Conservation (phyloP, 2,888 invertebrate genomes). For the Clostera curtula region DNA sequence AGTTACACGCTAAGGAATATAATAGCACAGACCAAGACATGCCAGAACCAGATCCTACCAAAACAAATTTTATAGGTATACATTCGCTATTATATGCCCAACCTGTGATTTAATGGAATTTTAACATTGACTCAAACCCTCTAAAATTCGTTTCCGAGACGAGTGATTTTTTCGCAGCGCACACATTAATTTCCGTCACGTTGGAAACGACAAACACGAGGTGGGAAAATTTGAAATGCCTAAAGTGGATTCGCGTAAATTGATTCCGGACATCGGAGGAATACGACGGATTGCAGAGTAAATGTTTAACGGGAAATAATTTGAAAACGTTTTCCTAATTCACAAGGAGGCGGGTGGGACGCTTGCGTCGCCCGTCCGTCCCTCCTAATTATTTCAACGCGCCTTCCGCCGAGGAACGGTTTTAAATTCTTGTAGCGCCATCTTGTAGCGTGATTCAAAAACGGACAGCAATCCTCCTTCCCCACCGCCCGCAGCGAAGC, state of each 20-base stretch:
- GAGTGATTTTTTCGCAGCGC: constrained; percentile 44
- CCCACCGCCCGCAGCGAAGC: constrained; percentile 24
- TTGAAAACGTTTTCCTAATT: constrained; percentile 63
- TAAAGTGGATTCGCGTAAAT: constrained; percentile 56
- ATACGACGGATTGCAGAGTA: constrained; percentile 50
- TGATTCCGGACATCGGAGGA: constrained; percentile 60
- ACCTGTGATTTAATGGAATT: constrained; percentile 44
- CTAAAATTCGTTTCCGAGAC: constrained; percentile 27
- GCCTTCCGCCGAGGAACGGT: constrained; percentile 3
- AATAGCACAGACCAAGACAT: too few relatives aligned
- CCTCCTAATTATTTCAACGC: constrained; percentile 33
- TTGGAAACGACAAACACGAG: constrained; percentile 41
- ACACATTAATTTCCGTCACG: constrained; percentile 67
- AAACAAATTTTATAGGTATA: constrained; percentile 53
- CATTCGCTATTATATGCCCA: constrained; percentile 38
- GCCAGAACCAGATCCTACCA: constrained; percentile 20
- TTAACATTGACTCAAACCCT: constrained; percentile 37
- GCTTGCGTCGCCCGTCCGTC: constrained; percentile 20
- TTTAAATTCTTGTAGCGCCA: constrained; percentile 38
- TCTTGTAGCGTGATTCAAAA: constrained; percentile 33
- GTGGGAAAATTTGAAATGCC: constrained; percentile 53
- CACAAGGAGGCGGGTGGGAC: constrained; percentile 41
- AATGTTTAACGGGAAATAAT: constrained; percentile 60
- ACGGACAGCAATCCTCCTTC: constrained; percentile 18
- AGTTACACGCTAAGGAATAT: too few relatives aligned